Conservation (phyloP, 2,797 vertebrate genomes). For the Coracias cyanogaster region DNA sequence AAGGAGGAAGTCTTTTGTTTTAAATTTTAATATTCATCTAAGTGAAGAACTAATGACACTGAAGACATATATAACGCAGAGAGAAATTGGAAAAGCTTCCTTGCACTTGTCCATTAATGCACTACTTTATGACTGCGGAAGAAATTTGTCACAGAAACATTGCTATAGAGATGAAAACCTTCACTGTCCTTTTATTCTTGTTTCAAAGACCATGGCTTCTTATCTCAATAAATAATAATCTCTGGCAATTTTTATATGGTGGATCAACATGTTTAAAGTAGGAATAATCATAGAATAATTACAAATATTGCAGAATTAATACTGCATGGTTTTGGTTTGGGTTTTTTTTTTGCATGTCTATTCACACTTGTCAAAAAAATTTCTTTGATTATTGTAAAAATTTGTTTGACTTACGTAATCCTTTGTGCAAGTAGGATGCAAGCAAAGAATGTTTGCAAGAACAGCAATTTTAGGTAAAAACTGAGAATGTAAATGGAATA, state of each 20-base stretch:
- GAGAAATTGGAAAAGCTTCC: conserved; percentile 22
- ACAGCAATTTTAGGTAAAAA: background rate
- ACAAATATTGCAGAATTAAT: background rate
- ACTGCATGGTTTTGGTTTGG: background rate
- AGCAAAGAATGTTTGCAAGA: background rate
- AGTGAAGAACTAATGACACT: conserved; percentile 36
- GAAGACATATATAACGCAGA: conserved; percentile 33
- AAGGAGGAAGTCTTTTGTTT: conserved; percentile 38
- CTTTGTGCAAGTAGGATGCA: background rate
- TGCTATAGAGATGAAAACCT: background rate
- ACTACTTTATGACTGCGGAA: background rate
- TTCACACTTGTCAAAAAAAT: background rate
- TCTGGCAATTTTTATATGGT: background rate
- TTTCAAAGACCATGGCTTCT: background rate
- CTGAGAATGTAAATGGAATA: background rate
- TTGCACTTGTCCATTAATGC: conserved; percentile 1
- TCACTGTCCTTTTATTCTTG: background rate
- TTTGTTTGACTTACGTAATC: background rate
- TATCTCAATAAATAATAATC: background rate
- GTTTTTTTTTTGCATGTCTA: background rate
- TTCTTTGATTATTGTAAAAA: background rate
- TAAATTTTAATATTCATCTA: conserved; percentile 54
- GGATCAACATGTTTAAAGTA: background rate
- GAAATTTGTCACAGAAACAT: conserved; percentile 25
- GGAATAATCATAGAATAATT: background rate